Evolutionary conservation across 2,888 invertebrate genomes (phyloP), one percentile per base, ranked within the genome.

Genomic region (Callyntrura sp.): DNA sequence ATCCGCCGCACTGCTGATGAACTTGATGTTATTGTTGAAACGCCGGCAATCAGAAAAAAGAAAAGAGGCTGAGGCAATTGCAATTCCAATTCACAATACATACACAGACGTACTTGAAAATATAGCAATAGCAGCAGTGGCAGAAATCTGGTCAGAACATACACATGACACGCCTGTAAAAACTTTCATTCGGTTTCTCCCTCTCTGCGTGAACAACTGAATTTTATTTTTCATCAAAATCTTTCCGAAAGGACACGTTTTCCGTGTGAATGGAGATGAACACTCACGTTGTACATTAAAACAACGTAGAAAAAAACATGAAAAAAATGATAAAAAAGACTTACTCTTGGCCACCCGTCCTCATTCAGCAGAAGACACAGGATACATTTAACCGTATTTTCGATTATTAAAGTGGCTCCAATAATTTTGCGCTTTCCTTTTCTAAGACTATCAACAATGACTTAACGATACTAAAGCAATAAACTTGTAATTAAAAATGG

Each of bases 221-320:
- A 70, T 78, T 78, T 79, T n/a, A n/a, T n/a, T n/a, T 79, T 60
- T 70, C 76, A 85, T 85, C 79, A 79, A 62, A 70, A 48, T 65
- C 35, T 12, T 78, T 85, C 20, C 79, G 79, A 79, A 86, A 86
- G 65, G 79, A 23, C 78, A 86, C 79, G 79, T 86, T 86, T 85
- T 85, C 76, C 85, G 48, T n/a, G 23, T 85, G 76, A 85, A 68
- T 86, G 55, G 68, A 86, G 78, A 86, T 51, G 78, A 79, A 43
- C 78, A 86, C 79, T 86, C 86, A 76, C 85, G 86, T 79, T 78
- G 78, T 45, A 85, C 60, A 78, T 62, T 48, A 76, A 76, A 85
- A 85, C 76, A 85, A 73, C 70, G 65, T 73, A 12, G 73, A 55
- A 84, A 73, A 48, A 83, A 84, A 55, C 43, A n/a, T 2, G 23